Percentiles rank a stretch among this genome's conserved stretches.
These are phyloP conservation scores for Phalacrocorax brasilianus DNA, from an alignment of 2,113 vertebrate species.

Conservation along the genomic window DNA sequence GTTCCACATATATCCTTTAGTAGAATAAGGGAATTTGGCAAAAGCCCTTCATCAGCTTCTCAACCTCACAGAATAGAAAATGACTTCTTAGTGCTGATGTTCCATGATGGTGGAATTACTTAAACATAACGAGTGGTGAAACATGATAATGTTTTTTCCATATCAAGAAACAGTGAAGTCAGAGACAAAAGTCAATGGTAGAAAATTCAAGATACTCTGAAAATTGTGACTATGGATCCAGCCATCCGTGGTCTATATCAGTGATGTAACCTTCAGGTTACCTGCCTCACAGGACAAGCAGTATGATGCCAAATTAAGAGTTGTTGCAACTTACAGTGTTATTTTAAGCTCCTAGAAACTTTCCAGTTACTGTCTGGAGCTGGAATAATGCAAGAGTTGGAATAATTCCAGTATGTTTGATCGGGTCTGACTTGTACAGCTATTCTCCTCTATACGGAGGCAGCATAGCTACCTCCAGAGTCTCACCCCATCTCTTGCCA, in stretches of 20 bases:
- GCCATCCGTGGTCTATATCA: not conserved
- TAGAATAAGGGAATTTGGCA: not conserved
- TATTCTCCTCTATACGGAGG: rapidly evolving
- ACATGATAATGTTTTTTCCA: not conserved
- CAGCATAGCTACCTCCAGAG: not conserved
- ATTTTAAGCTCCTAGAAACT: not conserved
- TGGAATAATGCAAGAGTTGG: not conserved
- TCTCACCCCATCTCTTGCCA: not conserved
- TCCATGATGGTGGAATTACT: not conserved
- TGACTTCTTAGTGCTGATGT: not conserved
- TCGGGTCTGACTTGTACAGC: not conserved
- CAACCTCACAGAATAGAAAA: not conserved
- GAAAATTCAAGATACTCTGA: not conserved
- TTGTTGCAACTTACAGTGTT: not conserved
- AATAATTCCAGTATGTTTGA: not conserved
- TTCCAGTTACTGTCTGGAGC: not conserved
- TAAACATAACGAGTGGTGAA: not conserved
- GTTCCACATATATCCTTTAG: not conserved
- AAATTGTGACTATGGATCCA: not conserved
- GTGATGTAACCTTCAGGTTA: not conserved
- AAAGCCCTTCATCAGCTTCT: not conserved
- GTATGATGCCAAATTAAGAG: not conserved
- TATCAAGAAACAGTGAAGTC: not conserved
- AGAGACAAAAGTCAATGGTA: not conserved
- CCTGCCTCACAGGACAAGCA: not conserved